A percentile compares a stretch with the other conserved stretches of the same genome.
Conservation (phyloP, 2,113 vertebrate species). For the Jacana jacana region DNA sequence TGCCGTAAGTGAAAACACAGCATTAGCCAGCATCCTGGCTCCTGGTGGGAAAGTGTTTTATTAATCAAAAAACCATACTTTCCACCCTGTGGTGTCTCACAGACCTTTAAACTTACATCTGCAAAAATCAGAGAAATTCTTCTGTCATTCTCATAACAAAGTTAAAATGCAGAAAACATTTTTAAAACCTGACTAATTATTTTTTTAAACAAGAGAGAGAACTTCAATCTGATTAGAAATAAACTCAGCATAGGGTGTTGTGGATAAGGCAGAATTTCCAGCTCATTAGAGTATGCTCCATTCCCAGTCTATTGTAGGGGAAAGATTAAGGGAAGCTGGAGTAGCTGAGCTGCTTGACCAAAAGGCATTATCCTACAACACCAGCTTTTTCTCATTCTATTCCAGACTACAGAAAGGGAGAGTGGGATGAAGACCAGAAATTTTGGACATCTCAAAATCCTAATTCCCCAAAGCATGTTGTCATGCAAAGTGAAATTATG, state of each 20-base stretch:
- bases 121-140: neutral
- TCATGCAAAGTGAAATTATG: neutral
- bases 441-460: neutral
- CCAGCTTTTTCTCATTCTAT: neutral
- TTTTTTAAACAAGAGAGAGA: neutral
- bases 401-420: neutral
- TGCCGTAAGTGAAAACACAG: conserved; percentile 39
- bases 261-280: neutral
- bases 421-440: neutral
- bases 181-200: neutral
- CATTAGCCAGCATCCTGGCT: conserved; percentile 4
- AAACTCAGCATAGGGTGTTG: neutral
- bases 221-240: neutral
- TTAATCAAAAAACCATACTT: conserved; percentile 33
- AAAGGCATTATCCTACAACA: neutral
- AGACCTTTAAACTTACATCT: conserved; percentile 41
- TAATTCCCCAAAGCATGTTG: neutral
- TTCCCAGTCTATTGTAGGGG: neutral
- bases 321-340: neutral
- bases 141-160: conserved; percentile 4
- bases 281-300: neutral
- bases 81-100: conserved; percentile 12
- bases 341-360: neutral
- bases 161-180: neutral
- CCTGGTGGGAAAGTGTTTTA: conserved; percentile 37